Percentiles rank a stretch among this genome's conserved stretches.
Evolutionary conservation across 1,140 invertebrate species (phyloP).

Genomic region (Papilio aristodemus): DNA sequence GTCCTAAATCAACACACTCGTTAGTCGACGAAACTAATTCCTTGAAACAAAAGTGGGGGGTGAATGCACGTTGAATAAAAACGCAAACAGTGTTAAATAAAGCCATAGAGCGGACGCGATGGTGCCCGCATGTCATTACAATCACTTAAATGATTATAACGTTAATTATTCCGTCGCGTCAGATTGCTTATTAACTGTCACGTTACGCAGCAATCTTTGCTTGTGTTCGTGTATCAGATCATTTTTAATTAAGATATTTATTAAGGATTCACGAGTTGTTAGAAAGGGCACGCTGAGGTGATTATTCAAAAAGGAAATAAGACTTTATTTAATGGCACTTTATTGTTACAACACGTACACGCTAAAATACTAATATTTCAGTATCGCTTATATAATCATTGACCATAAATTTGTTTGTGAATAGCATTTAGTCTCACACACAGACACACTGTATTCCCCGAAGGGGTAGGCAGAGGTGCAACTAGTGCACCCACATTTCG

Average conservation of each 20-base stretch:
- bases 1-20: constrained; percentile 12
- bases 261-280: constrained; percentile 37
- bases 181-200: constrained; percentile 46
- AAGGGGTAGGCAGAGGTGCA: no score
- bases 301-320: no score
- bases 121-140: constrained; percentile 53
- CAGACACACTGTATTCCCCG: no score
- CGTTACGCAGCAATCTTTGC: constrained; percentile 43
- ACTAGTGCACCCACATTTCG: no score
- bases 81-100: constrained; percentile 44
- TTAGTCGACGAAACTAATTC: background rate
- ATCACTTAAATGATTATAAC: constrained; percentile 54
- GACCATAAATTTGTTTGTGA: no score
- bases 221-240: constrained; percentile 36
- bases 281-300: constrained; percentile 15
- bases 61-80: constrained; percentile 49
- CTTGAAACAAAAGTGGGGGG: constrained; percentile 33
- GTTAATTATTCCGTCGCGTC: constrained; percentile 50
- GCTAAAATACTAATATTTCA: no score
- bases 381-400: no score
- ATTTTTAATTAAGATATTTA: constrained; percentile 46
- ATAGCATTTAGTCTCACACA: no score
- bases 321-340: no score
- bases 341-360: no score
- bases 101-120: constrained; percentile 24